A percentile compares a stretch with the other conserved stretches of the same genome.
These are phyloP conservation scores for Antennarius maculatus DNA, from an alignment of 2,797 vertebrate species.

Conservation along the genomic window DNA sequence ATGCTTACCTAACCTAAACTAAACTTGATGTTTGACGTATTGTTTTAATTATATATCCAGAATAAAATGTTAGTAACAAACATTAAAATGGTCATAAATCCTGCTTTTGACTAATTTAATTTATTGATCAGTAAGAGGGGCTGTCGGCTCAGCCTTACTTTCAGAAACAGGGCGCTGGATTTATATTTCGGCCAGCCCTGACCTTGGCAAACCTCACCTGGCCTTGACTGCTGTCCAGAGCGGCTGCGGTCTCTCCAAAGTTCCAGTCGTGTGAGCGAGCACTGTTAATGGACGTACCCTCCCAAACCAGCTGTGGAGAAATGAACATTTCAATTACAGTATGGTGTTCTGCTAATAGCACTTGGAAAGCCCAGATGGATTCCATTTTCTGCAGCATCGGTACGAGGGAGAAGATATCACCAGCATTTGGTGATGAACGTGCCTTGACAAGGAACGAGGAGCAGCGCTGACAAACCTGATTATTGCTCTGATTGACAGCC, in stretches of 20 bases:
- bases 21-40: conserved; percentile 1
- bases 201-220: conserved; percentile 57
- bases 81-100: not conserved
- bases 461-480: conserved; percentile 48
- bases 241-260: conserved; percentile 50
- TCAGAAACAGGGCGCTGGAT: conserved; percentile 44
- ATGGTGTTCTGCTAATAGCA: conserved; percentile 65
- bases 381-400: conserved; percentile 69
- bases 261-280: conserved; percentile 54
- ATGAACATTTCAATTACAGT: conserved; percentile 69
- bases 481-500: conserved; percentile 68
- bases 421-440: conserved; percentile 62
- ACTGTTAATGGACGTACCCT: conserved; percentile 61
- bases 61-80: not conserved
- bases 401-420: conserved; percentile 70
- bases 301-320: conserved; percentile 56
- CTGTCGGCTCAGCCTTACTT: conserved; percentile 29
- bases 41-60: not conserved
- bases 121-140: conserved; percentile 20
- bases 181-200: conserved; percentile 48
- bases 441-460: conserved; percentile 68
- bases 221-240: conserved; percentile 38
- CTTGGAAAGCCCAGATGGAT: conserved; percentile 75
- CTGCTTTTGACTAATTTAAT: conserved; percentile 6
- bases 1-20: not conserved